These are phyloP conservation scores for Phymatocera aterrima DNA, from an alignment of 2,888 invertebrate genomes.

Conservation along the genomic window DNA sequence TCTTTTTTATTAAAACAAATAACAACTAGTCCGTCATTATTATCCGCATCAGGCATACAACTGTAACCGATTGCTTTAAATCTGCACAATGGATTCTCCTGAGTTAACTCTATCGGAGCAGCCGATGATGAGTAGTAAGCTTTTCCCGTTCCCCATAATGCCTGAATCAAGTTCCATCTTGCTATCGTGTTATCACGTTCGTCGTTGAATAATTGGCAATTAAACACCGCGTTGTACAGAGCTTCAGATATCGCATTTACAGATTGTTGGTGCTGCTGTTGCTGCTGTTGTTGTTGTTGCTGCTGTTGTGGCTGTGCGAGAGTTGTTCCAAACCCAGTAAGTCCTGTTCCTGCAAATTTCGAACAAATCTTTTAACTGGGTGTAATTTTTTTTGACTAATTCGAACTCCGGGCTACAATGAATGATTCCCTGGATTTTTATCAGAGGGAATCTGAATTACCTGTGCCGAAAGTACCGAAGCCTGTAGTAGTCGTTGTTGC, in stretches of 20 bases:
- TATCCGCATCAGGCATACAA: slow-evolving; percentile 89
- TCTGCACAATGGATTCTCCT: slow-evolving; percentile 93
- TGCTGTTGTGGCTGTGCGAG: slow-evolving; percentile 58
- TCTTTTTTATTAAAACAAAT: slow-evolving; percentile 89
- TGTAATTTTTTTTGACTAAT: background rate
- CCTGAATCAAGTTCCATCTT: slow-evolving; percentile 96
- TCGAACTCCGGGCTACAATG: background rate
- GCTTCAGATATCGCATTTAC: slow-evolving; percentile 81
- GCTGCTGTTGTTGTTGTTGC: slow-evolving; percentile 73
- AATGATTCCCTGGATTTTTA: background rate
- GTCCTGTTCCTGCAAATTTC: slow-evolving; percentile 56
- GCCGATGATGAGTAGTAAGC: slow-evolving; percentile 87
- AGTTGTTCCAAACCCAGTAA: slow-evolving; percentile 64
- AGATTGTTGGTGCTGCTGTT: slow-evolving; percentile 77
- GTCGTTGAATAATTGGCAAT: slow-evolving; percentile 92
- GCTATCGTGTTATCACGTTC: slow-evolving; percentile 95
- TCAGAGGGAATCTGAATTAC: too few relatives aligned
- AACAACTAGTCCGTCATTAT: slow-evolving; percentile 94
- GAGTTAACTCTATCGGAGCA: slow-evolving; percentile 88
- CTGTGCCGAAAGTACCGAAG: slow-evolving; percentile 73
- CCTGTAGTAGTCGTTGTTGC: slow-evolving; percentile 73
- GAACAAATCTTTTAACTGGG: background rate
- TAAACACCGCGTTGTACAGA: slow-evolving; percentile 85
- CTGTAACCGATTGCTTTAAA: slow-evolving; percentile 98
- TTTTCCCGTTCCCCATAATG: slow-evolving; percentile 91